Evolutionary conservation across 92 coral and sea anemone species (phyloP).

Genomic region (Porites evermanni): DNA sequence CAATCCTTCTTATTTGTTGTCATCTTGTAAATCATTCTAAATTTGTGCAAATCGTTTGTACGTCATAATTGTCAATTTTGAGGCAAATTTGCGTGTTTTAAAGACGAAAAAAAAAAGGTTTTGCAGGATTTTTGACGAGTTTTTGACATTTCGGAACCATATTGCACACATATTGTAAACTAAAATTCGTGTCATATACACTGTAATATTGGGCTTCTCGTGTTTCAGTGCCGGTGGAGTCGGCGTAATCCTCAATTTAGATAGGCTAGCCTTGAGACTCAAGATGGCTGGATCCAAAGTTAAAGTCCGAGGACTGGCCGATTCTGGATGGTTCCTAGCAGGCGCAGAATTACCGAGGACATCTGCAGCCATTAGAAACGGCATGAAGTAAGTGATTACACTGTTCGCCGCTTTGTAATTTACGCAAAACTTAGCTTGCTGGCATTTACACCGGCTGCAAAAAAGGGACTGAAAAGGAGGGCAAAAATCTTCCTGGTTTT

Average conservation of each 20-base stretch:
- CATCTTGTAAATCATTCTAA: no score
- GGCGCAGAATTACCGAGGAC: slow-evolving; percentile 31
- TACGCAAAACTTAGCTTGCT: background rate
- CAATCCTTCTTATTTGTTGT: no score
- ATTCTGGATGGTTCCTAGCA: slow-evolving; percentile 86
- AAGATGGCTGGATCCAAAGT: slow-evolving; percentile 61
- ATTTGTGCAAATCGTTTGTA: no score
- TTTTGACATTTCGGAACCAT: no score
- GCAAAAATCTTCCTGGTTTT: background rate
- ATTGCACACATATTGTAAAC: background rate
- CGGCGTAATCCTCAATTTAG: slow-evolving; percentile 87
- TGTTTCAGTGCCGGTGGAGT: slow-evolving; percentile 77
- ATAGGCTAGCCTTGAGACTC: slow-evolving; percentile 71
- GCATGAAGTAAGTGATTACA: slow-evolving; percentile 72
- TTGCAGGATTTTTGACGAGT: no score
- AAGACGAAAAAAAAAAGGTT: no score
- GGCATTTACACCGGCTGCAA: background rate
- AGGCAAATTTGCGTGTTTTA: no score
- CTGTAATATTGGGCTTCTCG: background rate
- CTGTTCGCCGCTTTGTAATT: background rate
- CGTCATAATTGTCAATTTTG: no score
- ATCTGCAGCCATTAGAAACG: slow-evolving; percentile 67
- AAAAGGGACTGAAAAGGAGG: background rate
- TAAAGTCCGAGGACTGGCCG: slow-evolving; percentile 84
- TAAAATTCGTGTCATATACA: background rate